Conservation (phyloP, 2,888 invertebrate genomes). For the Dryomyza anilis region DNA sequence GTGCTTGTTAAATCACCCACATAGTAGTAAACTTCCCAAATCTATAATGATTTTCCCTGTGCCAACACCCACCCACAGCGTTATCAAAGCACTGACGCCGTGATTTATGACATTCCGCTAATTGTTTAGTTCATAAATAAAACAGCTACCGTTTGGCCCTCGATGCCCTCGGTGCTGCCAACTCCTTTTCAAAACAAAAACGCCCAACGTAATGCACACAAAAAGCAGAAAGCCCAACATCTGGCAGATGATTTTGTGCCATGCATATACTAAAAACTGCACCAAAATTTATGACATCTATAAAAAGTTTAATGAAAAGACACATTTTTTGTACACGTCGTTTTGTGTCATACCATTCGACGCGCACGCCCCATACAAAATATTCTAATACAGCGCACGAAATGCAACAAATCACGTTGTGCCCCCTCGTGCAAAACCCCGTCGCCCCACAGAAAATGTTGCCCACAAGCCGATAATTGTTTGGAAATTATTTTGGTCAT, state of each 20-base stretch:
- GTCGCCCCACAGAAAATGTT: background rate
- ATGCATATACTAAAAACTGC: slow-evolving; percentile 7
- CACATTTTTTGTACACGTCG: too few species aligned
- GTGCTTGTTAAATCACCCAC: background rate
- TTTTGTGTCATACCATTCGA: too few species aligned
- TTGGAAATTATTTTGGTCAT: slow-evolving; percentile 21
- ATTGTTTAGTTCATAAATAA: slow-evolving; percentile 19
- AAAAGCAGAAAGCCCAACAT: background rate
- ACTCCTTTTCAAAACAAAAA: too few species aligned
- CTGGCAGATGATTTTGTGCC: background rate
- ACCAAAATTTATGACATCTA: slow-evolving; percentile 22
- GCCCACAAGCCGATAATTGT: slow-evolving; percentile 1
- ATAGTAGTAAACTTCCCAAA: background rate
- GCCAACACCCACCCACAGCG: slow-evolving; percentile 1
- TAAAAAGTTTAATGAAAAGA: slow-evolving; percentile 21
- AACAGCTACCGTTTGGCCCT: background rate
- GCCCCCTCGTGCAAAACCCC: background rate
- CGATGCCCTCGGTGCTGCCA: background rate
- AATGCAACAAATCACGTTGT: slow-evolving; percentile 12
- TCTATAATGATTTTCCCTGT: too few species aligned
- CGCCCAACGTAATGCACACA: background rate
- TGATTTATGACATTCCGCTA: slow-evolving; percentile 17
- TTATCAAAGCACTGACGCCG: slow-evolving; percentile 9
- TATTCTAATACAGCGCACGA: background rate
- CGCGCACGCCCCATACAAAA: background rate